A percentile compares a stretch with the other conserved stretches of the same genome.
Conservation (phyloP, 2,113 vertebrate species). For the Hydrochoerus hydrochaeris region DNA sequence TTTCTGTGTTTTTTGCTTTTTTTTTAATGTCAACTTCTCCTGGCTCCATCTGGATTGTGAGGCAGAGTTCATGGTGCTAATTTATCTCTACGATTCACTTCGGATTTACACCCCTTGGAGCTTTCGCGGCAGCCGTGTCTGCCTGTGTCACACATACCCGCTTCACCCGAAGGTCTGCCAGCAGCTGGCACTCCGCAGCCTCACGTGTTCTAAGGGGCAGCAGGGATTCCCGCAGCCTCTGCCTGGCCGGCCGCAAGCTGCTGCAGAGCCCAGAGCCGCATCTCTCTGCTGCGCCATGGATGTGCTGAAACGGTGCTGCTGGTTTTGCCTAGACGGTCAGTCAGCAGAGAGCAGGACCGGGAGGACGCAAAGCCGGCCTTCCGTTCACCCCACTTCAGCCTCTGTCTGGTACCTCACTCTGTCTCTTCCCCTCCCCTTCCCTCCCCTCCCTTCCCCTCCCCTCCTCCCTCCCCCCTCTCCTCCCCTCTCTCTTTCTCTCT, state of each 20-base stretch:
- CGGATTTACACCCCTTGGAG: not conserved
- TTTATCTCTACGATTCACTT: not conserved
- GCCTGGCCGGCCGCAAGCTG: accelerated
- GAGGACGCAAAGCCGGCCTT: not conserved
- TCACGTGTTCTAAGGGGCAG: not conserved
- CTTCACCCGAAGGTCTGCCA: not conserved
- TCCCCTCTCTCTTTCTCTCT: not conserved
- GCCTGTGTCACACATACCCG: no score
- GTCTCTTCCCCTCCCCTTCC: no score
- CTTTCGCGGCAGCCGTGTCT: not conserved
- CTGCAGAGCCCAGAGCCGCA: accelerated
- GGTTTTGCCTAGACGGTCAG: not conserved
- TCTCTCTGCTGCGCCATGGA: not conserved
- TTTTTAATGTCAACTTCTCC: not conserved
- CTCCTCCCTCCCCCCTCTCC: no score
- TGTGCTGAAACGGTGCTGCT: accelerated
- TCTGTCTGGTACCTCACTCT: not conserved
- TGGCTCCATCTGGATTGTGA: not conserved
- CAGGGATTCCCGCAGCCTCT: no score
- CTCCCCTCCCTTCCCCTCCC: no score
- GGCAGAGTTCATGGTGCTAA: not conserved
- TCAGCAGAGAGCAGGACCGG: not conserved
- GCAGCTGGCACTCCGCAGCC: accelerated
- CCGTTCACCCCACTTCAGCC: not conserved
- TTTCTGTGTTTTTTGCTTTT: not conserved